A percentile compares a stretch with the other conserved stretches of the same genome.
Evolutionary conservation across 1,140 invertebrate genomes (phyloP).

Genomic region (Rhyzopertha dominica): DNA sequence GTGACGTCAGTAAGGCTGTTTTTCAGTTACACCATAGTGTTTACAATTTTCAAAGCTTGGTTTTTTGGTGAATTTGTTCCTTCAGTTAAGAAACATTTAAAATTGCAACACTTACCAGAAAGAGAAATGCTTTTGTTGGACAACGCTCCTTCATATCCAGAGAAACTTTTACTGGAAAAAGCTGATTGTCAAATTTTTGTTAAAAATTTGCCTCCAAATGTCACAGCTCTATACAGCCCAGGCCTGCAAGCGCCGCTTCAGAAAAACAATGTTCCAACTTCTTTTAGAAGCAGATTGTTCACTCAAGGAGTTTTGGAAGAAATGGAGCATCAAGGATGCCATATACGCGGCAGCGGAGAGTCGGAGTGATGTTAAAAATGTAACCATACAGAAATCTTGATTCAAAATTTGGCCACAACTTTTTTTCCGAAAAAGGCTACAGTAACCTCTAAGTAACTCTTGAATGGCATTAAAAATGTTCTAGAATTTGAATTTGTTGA

Average conservation of each 20-base stretch:
- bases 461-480: constrained; percentile 1
- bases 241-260: not conserved
- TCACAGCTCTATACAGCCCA: constrained; percentile 4
- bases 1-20: too few species aligned
- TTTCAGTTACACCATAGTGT: too few species aligned
- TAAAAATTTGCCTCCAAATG: not conserved
- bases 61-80: constrained; percentile 35
- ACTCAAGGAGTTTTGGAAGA: not conserved
- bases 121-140: constrained; percentile 2
- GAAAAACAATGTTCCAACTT: constrained; percentile 7
- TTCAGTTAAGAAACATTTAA: constrained; percentile 33
- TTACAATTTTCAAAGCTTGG: constrained; percentile 37
- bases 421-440: too few species aligned
- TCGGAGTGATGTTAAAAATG: not conserved
- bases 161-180: not conserved
- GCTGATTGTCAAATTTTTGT: constrained; percentile 6
- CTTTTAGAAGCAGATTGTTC: constrained; percentile 2
- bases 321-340: constrained; percentile 8
- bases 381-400: constrained; percentile 1
- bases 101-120: constrained; percentile 7
- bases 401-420: not conserved
- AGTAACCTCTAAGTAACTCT: not conserved
- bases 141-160: constrained; percentile 2
- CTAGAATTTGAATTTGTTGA: constrained; percentile 5
- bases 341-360: constrained; percentile 8